Evolutionary conservation across 2,113 vertebrate genomes (phyloP).

Genomic region (Catharus fuscescens): DNA sequence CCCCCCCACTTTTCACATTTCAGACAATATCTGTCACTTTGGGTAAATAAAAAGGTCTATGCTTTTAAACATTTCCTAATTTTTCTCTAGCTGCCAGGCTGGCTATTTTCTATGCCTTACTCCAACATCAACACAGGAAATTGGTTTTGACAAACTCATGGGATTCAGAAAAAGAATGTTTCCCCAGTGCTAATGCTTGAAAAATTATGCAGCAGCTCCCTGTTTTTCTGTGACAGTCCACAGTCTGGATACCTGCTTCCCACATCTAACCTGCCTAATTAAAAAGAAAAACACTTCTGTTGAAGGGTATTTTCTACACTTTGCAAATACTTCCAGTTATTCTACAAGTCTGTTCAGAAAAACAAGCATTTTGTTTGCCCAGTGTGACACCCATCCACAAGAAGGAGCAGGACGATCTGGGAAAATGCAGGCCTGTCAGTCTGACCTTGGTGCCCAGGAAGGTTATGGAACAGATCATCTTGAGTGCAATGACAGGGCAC

Average conservation of each 20-base stretch:
- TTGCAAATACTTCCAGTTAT: background rate
- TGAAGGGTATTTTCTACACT: background rate
- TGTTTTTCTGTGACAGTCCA: background rate
- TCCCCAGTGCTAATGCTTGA: background rate
- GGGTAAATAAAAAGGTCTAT: background rate
- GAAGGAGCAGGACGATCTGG: background rate
- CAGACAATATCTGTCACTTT: background rate
- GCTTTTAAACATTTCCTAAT: background rate
- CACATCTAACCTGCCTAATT: background rate
- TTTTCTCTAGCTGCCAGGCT: background rate
- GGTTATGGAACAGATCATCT: background rate
- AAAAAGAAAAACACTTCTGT: background rate
- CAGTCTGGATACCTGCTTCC: background rate
- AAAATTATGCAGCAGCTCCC: slow-evolving; percentile 17
- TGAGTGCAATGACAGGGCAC: background rate
- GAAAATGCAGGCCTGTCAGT: background rate
- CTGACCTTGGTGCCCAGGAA: background rate
- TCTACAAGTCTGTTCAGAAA: background rate
- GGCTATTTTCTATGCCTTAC: background rate
- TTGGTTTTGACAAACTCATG: background rate
- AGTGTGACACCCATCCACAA: background rate
- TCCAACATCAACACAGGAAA: background rate
- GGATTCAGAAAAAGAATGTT: slow-evolving; percentile 8
- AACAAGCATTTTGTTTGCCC: background rate
- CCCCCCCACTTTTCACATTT: background rate